phyloP scores from a whole-genome alignment of 2,113 vertebrate species.

The Ascaphus truei region DNA sequence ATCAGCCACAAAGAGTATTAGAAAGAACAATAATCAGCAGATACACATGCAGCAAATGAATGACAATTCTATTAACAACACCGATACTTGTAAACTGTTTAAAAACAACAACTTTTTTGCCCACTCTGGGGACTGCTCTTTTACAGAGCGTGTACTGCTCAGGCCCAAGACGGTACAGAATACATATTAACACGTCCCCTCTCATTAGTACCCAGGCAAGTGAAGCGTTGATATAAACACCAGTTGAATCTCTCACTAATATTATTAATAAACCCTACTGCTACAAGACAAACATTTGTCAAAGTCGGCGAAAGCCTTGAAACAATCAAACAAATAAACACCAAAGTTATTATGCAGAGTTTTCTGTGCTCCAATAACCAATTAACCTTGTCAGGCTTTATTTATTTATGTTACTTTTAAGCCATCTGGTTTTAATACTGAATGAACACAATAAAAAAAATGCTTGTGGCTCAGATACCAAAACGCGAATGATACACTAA shows the following conservation, averaged over 20 bases:
- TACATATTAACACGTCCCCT: slow-evolving; percentile 13
- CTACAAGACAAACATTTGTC: slow-evolving; percentile 25
- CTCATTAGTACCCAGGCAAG: slow-evolving; percentile 10
- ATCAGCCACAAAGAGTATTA: too few relatives aligned
- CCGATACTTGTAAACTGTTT: too few relatives aligned
- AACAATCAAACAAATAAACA: slow-evolving; percentile 3
- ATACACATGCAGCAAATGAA: too few relatives aligned
- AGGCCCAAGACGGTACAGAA: slow-evolving; percentile 8
- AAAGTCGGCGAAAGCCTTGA: slow-evolving; percentile 22
- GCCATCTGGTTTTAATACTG: too few relatives aligned
- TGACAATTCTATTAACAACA: too few relatives aligned
- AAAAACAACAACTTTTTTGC: too few relatives aligned
- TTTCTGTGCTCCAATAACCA: not conserved
- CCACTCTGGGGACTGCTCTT: too few relatives aligned
- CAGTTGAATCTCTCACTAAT: slow-evolving; percentile 18
- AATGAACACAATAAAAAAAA: too few relatives aligned
- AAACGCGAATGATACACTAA: too few relatives aligned
- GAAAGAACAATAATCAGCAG: too few relatives aligned
- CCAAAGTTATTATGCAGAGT: not conserved
- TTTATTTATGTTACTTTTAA: too few relatives aligned
- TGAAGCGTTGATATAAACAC: slow-evolving; percentile 16
- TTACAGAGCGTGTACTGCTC: not conserved
- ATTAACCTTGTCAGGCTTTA: not conserved
- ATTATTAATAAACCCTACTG: slow-evolving; percentile 26
- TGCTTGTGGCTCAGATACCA: too few relatives aligned